Evolutionary conservation across 2,888 invertebrate species (phyloP), one percentile per base, ranked within the genome.

Genomic region (Apamea sordens): DNA sequence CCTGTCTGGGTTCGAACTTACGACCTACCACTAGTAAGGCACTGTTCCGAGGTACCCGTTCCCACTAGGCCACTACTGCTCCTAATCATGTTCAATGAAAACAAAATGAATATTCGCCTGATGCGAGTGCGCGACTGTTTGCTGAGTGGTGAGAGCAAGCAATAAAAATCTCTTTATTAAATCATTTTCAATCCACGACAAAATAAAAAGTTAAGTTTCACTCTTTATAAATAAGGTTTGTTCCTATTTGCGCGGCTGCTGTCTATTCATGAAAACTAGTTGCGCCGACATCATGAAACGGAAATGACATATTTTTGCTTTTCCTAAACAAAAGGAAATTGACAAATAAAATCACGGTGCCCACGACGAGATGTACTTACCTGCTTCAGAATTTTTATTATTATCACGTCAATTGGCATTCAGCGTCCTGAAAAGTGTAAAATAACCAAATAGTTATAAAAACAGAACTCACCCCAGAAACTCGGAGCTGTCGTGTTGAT

Each of bases 401-500:
- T 28, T 53, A 74, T 28, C 10, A 41, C 21, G 41, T 53, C 28
- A 36, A 36, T n/a, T n/a, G 13, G 13, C 13, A 24, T 32, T 70
- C 50, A 50, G 50, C 41, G 41, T 41, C 41, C 13, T 71, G 50
- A 72, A 72, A 74, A 47, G 10, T 28, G 1, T 15, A 18, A 74
- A 53, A 73, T 41, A 53, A 18, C 24, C 8, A 59, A 75, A 75
- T 59, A 8, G n/a, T 36, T 47, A 15, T 61, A 21, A 64, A 56
- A 50, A 28, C 24, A 67, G 7, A 64, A 88, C 94, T 95, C 97
- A 98, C 94, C 98, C 98, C 77, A 99, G 95, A 94, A 98, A 99
- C 94, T 99, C 99, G 0, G 98, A 98, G 94, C 99, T 98, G 90
- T 99, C 99, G 91, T 99, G 99, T 90, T 99, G 99, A 84, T 98